Evolutionary conservation across 2,797 vertebrate species (phyloP), one percentile per base, ranked within the genome.

Genomic region (Myotis pilosus): DNA sequence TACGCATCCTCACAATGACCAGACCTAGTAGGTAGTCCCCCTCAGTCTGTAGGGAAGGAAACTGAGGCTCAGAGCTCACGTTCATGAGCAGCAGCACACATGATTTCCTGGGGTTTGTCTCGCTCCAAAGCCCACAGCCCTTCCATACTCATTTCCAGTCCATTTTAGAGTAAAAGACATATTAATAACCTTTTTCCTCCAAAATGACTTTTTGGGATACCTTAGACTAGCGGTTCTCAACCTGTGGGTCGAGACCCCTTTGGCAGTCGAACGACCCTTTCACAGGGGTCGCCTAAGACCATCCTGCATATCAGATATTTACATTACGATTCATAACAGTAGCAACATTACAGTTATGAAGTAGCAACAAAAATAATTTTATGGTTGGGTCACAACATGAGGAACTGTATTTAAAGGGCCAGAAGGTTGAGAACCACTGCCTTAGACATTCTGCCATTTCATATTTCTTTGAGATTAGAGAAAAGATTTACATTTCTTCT

Each of bases 391-490:
- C 44, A 44, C 44, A 44, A 44, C 44, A 44, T 44, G 44, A 44
- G 10, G 44, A 44, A 44, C 44, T 44, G 44, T 11, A 44, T 44
- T 44, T 44, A 44, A 44, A 44, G 10, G 10, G 44, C 44, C 44
- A 44, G 44, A 44, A 44, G 44, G 44, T 44, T 44, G 44, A 44
- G 44, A 44, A 44, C 44, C 44, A 44, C 44, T 44, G 44, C 22
- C 22, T 10, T 89, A 82, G 72, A 68, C 3, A 53, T 78, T 74
- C 33, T 75, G 30, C 49, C 38, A 89, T 75, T 60, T 9, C 1
- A 28, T 85, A 55, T 68, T 89, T 84, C 49, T 82, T 64, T 75
- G 75, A 92, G 82, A 83, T 68, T 55, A 60, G 51, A 91, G 38
- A 81, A 78, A 51, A 94, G 44, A 60, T 66, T 33, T 69, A 20